phyloP scores from a whole-genome alignment of 2,113 vertebrate genomes.

The Pomatostomus ruficeps region DNA sequence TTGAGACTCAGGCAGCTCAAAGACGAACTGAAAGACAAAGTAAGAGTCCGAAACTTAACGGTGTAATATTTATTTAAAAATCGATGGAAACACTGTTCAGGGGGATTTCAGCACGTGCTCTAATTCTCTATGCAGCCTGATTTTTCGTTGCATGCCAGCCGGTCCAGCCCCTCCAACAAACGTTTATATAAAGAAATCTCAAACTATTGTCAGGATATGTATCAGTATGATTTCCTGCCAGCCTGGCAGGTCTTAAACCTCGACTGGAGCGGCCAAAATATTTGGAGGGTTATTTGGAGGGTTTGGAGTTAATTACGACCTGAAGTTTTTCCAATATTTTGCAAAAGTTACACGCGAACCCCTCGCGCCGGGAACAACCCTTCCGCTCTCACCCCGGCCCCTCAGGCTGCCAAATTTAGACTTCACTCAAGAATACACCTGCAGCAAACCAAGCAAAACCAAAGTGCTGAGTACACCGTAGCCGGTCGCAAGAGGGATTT shows the following conservation, averaged over 20 bases:
- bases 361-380: not conserved
- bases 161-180: not conserved
- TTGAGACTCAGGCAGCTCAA: not conserved
- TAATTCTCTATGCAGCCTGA: accelerated
- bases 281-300: not conserved
- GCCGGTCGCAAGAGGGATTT: not conserved
- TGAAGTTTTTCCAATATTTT: not conserved
- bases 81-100: not conserved
- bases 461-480: not conserved
- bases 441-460: not conserved
- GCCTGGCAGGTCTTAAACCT: not conserved
- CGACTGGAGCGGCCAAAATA: not conserved
- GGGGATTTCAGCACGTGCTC: not conserved
- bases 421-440: not conserved
- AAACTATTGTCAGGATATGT: not conserved
- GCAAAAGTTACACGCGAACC: not conserved
- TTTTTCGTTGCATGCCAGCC: not conserved
- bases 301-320: not conserved
- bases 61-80: not conserved
- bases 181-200: not conserved
- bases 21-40: not conserved
- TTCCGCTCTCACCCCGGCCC: not conserved
- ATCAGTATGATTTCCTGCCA: not conserved
- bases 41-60: not conserved
- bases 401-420: not conserved